These are phyloP conservation scores for Drosophila ironensis DNA, from an alignment of 1,140 invertebrate species.

Conservation along the genomic window DNA sequence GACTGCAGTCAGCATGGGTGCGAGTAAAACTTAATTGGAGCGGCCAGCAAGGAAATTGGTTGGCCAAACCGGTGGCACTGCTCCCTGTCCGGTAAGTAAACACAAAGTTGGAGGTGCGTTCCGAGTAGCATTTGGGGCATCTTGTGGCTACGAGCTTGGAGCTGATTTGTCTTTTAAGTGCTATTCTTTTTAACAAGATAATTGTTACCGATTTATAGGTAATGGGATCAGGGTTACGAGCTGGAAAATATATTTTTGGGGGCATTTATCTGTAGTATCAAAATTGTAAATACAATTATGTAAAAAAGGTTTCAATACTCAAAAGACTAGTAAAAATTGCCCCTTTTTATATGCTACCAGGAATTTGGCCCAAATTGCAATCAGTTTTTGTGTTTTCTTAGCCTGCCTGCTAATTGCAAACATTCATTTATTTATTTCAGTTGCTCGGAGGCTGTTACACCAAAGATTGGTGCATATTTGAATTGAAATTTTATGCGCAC, in stretches of 20 bases:
- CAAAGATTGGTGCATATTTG: slow-evolving; percentile 1
- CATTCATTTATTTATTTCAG: background rate
- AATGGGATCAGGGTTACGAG: no score
- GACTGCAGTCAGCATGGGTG: slow-evolving; percentile 30
- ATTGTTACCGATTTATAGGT: no score
- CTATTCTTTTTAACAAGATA: no score
- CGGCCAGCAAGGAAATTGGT: background rate
- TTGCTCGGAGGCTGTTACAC: background rate
- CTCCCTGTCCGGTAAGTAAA: slow-evolving; percentile 15
- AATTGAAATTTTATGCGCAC: background rate
- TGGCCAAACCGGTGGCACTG: background rate
- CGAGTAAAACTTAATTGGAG: slow-evolving; percentile 37
- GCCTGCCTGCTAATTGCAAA: background rate
- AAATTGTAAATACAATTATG: no score
- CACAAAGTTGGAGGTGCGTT: background rate
- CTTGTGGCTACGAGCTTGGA: background rate
- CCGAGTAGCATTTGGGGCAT: background rate
- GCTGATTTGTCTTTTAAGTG: no score
- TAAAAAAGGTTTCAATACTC: no score
- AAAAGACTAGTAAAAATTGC: no score
- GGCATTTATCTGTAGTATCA: no score
- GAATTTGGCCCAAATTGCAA: no score
- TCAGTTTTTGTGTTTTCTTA: background rate
- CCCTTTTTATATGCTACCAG: no score
- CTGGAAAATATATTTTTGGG: no score